phyloP scores from a whole-genome alignment of 2,797 vertebrate species.

The Anisognathus igniventris region DNA sequence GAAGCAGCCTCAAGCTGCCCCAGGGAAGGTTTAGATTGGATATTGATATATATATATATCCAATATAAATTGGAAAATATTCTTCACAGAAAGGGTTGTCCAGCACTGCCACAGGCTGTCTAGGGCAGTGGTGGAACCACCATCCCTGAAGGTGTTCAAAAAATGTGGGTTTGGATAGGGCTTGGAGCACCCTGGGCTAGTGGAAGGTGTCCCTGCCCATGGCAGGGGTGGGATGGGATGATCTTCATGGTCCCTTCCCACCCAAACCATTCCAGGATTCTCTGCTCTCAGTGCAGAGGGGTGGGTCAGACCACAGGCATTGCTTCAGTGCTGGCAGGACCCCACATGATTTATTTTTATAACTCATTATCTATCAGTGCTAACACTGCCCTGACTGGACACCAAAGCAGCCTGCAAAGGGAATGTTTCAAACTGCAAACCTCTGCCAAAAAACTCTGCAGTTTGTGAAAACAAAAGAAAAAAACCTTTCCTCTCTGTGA shows the following conservation, averaged over 20 bases:
- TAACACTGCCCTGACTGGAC: background rate
- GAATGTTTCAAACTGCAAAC: background rate
- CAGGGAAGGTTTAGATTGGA: background rate
- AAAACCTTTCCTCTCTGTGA: background rate
- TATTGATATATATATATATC: background rate
- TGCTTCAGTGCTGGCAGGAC: background rate
- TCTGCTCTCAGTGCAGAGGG: background rate
- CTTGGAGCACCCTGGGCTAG: rapidly evolving
- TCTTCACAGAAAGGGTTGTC: background rate
- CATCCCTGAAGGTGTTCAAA: background rate
- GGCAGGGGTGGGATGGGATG: background rate
- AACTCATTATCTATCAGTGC: background rate
- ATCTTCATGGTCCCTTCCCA: rapidly evolving
- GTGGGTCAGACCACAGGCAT: background rate
- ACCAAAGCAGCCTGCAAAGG: background rate
- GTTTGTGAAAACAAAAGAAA: background rate
- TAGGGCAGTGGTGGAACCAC: background rate
- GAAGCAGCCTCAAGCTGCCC: background rate
- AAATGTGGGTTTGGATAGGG: too few relatives aligned
- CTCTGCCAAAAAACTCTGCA: background rate
- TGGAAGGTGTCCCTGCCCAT: background rate
- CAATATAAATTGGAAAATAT: background rate
- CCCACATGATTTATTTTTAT: background rate
- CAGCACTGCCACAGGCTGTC: background rate
- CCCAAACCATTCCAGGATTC: background rate